A percentile compares a stretch with the other conserved stretches of the same genome.
Evolutionary conservation across 2,797 vertebrate genomes (phyloP).

Genomic region (Platyrinchus mystaceus): DNA sequence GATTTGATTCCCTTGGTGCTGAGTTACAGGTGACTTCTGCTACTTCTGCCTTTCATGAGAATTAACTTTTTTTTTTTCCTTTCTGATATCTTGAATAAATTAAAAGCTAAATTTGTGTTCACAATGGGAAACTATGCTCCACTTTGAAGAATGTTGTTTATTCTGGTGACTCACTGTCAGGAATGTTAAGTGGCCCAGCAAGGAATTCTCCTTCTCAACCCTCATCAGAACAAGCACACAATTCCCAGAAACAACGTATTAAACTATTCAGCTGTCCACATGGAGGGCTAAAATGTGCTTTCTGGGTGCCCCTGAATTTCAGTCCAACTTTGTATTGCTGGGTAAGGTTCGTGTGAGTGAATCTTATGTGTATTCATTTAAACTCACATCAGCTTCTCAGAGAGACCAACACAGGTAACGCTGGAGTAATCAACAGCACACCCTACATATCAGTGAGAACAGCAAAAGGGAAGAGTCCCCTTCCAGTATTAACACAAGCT

Average conservation of each 20-base stretch:
- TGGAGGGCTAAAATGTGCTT: neutral
- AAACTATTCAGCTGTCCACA: neutral
- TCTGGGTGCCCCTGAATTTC: neutral
- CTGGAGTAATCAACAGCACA: neutral
- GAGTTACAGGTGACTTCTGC: neutral
- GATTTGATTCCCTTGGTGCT: neutral
- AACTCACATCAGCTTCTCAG: neutral
- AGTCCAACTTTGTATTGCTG: neutral
- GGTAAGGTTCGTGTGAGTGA: neutral
- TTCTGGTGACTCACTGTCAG: neutral
- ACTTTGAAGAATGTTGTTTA: slow-evolving; percentile 32
- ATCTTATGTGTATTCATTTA: neutral
- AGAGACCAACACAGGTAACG: neutral
- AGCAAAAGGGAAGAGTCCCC: neutral
- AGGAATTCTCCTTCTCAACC: neutral
- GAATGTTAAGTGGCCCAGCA: slow-evolving; percentile 22
- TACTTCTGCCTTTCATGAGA: neutral
- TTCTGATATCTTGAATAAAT: neutral
- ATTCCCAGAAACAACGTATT: neutral
- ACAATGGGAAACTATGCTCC: slow-evolving; percentile 23
- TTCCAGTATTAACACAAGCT: neutral
- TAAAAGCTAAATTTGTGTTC: slow-evolving; percentile 36
- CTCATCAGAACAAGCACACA: neutral
- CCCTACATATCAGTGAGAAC: neutral
- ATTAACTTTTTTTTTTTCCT: neutral